Conservation (phyloP, 2,797 vertebrate genomes). For the Rhinophrynus dorsalis region DNA sequence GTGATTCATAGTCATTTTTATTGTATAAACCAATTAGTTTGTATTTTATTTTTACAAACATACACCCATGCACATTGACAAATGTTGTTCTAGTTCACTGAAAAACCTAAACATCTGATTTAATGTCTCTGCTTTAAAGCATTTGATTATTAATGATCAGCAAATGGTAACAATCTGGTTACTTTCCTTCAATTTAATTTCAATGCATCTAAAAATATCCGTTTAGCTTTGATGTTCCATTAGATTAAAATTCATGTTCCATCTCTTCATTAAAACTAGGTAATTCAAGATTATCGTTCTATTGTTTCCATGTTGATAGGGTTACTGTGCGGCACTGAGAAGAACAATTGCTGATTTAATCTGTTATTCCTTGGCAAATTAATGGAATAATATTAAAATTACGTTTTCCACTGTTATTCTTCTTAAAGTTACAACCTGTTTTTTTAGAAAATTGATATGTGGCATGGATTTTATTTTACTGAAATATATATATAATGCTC, state of each 20-base stretch:
- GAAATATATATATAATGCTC: too few species aligned
- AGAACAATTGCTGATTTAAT: slow-evolving; percentile 21
- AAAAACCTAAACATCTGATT: neutral
- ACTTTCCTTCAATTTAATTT: slow-evolving; percentile 20
- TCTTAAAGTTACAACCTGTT: slow-evolving; percentile 20
- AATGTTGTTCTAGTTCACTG: too few species aligned
- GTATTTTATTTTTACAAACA: too few species aligned
- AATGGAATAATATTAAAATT: slow-evolving; percentile 29
- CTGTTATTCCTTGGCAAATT: slow-evolving; percentile 13
- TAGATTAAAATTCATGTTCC: slow-evolving; percentile 37
- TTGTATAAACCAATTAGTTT: too few species aligned
- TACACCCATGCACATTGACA: too few species aligned
- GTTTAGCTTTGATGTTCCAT: slow-evolving; percentile 41
- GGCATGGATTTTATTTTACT: too few species aligned
- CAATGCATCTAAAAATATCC: slow-evolving; percentile 25
- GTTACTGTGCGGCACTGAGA: slow-evolving; percentile 10
- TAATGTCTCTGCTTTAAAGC: too few species aligned
- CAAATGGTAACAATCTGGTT: slow-evolving; percentile 38
- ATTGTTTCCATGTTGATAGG: slow-evolving; percentile 24
- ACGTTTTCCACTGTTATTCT: slow-evolving; percentile 40
- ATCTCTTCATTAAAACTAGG: slow-evolving; percentile 44
- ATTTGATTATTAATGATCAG: slow-evolving; percentile 29
- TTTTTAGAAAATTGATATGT: too few species aligned
- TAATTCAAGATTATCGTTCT: slow-evolving; percentile 17
- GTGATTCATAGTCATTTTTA: too few species aligned